Base-by-base conservation (phyloP, 2,888 invertebrate genomes). In the Orchesella flavescens region DNA sequence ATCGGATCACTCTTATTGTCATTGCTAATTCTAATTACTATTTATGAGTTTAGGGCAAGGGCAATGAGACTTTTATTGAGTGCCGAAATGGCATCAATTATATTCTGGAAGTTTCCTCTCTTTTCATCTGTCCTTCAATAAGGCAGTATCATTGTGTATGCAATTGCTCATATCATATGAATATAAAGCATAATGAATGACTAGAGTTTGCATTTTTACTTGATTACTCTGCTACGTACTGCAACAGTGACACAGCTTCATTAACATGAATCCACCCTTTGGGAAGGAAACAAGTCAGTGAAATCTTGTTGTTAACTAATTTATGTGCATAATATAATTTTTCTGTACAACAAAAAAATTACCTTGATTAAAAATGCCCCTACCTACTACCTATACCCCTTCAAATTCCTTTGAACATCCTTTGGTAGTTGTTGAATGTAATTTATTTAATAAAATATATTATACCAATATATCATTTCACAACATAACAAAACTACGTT, bases 11-110 rank as follows among this genome's bases (percentile, higher is more conserved):
- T 34, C n/a, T 66, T 19, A 9, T 66, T 66, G 66, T 44, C 17
- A 43, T 13, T 34, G 21, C 43, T 43, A 72, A 72, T 72, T 72
- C 55, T 19, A 57, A 72, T 57, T 72, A 49, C 46, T 12, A 59
- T 13, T n/a, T 59, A 21, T 17, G 59, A 17, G 46, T 44, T 66
- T 66, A 17, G 66, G 19, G 19, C 66, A 66, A 66, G 66, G 66
- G 34, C 65, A 66, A 24, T 61, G 49, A 49, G 21, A 61, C 21
- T 61, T 23, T 61, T 61, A 21, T 59, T 59, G 61, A 23, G 61
- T 21, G 61, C 23, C 9, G 21, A 21, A 61, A 15, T 61, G 61
- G 61, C 61, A 59, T 12, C n/a, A 49, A 49, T 10, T 49, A 49
- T 49, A 15, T 49, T 49, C 49, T 49, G 49, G 49, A 49, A 49